Conservation (phyloP, 2,888 invertebrate genomes). For the Polymixis flavicincta region DNA sequence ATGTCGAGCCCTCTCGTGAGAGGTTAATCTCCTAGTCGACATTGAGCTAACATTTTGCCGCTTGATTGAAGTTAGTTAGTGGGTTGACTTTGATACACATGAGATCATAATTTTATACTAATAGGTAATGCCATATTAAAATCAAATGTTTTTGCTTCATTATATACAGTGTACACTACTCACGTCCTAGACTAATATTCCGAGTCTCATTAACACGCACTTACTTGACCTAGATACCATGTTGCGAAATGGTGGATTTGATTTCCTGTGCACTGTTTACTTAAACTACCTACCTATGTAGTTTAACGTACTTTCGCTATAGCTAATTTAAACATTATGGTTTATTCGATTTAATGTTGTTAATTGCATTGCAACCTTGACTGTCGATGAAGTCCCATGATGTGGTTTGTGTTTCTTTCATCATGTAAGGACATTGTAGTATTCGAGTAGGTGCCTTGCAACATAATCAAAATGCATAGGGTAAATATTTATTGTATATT, state of each 20-base stretch:
- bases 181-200: slow-evolving; percentile 66
- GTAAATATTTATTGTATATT: slow-evolving; percentile 29
- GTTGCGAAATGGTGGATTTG: slow-evolving; percentile 71
- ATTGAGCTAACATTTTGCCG: slow-evolving; percentile 75
- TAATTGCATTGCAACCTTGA: slow-evolving; percentile 31
- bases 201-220: slow-evolving; percentile 71
- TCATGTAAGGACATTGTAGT: slow-evolving; percentile 12
- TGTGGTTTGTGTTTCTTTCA: slow-evolving; percentile 27
- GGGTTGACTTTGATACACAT: slow-evolving; percentile 71
- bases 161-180: slow-evolving; percentile 59
- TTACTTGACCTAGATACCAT: slow-evolving; percentile 77
- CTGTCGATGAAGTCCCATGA: slow-evolving; percentile 23
- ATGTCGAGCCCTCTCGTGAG: slow-evolving; percentile 71
- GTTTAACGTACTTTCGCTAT: slow-evolving; percentile 8
- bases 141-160: slow-evolving; percentile 62
- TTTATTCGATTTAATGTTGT: slow-evolving; percentile 59
- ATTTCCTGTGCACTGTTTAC: slow-evolving; percentile 65
- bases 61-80: slow-evolving; percentile 78
- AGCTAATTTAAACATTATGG: slow-evolving; percentile 39
- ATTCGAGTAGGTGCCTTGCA: slow-evolving; percentile 1
- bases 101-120: slow-evolving; percentile 58
- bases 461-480: slow-evolving; percentile 14
- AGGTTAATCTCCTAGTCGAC: slow-evolving; percentile 77
- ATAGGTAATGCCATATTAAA: slow-evolving; percentile 18
- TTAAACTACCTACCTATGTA: slow-evolving; percentile 36